These are phyloP conservation scores for Ricordea florida DNA, from an alignment of 92 coral and sea anemone genomes.

Conservation along the genomic window DNA sequence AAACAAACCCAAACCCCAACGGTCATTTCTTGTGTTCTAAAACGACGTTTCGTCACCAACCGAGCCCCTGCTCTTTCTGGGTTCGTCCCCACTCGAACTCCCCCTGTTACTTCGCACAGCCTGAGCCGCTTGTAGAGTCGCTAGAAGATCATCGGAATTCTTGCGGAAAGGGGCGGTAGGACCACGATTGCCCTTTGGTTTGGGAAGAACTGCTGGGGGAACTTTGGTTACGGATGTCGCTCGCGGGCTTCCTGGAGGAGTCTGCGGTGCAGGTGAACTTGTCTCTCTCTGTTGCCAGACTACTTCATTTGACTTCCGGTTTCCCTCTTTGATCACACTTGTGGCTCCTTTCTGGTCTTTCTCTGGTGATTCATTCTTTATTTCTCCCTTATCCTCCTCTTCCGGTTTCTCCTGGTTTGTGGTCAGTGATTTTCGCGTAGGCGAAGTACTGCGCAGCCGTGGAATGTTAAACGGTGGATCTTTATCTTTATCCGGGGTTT, in stretches of 20 bases:
- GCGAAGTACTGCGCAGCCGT: constrained; percentile 58
- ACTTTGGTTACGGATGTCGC: constrained; percentile 47
- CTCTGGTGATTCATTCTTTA: constrained; percentile 28
- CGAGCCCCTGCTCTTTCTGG: constrained; percentile 47
- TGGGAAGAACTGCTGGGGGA: constrained; percentile 92
- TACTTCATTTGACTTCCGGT: constrained; percentile 43
- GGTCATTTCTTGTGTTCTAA: not conserved
- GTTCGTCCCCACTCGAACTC: constrained; percentile 29
- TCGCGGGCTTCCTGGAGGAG: constrained; percentile 65
- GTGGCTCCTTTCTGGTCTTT: constrained; percentile 5
- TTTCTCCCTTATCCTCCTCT: constrained; percentile 6
- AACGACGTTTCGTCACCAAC: constrained; percentile 71
- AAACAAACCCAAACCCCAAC: not conserved
- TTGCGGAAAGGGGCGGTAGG: constrained; percentile 72
- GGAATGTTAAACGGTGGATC: constrained; percentile 54
- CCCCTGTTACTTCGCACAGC: constrained; percentile 76
- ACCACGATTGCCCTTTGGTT: constrained; percentile 63
- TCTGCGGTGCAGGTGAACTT: constrained; percentile 15
- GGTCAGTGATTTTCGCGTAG: not conserved
- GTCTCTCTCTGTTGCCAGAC: constrained; percentile 68
- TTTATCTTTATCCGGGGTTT: constrained; percentile 31
- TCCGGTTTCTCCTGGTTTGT: constrained; percentile 25
- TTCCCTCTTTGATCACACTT: constrained; percentile 8
- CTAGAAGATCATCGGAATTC: constrained; percentile 63
- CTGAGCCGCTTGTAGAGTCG: constrained; percentile 84